Base-by-base conservation (phyloP, 2,113 vertebrate genomes). In the Forbesichthys papilliferus region DNA sequence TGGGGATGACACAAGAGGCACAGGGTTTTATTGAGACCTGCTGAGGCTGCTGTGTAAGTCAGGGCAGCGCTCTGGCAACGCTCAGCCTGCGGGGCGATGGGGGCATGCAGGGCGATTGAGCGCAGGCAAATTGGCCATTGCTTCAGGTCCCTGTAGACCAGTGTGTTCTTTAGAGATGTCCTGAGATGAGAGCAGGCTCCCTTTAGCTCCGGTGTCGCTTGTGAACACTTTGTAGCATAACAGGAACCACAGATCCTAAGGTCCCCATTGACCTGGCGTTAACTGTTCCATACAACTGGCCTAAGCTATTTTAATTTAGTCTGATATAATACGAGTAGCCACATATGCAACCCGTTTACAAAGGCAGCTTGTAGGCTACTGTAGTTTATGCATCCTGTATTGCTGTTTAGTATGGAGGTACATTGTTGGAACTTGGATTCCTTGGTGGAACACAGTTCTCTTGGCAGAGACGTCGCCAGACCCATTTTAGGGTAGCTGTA, bases 1-100 rank as follows among this genome's bases (percentile, higher is more conserved):
- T 83, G 33, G 66, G 78, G 84, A 90, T 89, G 89, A 89, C 84
- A 91, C 87, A 84, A 84, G 77, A 81, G 66, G 78, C 74, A 81
- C 79, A 84, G 70, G 79, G 82, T 74, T 87, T 85, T 88, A 85
- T 83, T 85, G 82, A 88, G 86, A 79, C 64, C 78, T 82, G 84
- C 87, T 74, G 75, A 80, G 81, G 82, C 74, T 83, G 79, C 75
- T 80, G 80, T 80, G 79, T 36, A 51, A 80, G 71, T 76, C 82
- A 76, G 72, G 56, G 42, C 59, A 46, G 73, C 61, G 74, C 78
- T 90, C 89, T 91, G 89, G 86, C 58, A 86, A 90, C 82, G 80
- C 86, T 91, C 88, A 90, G 79, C 79, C 80, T 74, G 78, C 77
- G 62, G 77, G 77, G 78, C 79, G 70, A 49, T 69, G 74, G 70